phyloP scores from a whole-genome alignment of 2,113 vertebrate genomes.

The Aix galericulata region DNA sequence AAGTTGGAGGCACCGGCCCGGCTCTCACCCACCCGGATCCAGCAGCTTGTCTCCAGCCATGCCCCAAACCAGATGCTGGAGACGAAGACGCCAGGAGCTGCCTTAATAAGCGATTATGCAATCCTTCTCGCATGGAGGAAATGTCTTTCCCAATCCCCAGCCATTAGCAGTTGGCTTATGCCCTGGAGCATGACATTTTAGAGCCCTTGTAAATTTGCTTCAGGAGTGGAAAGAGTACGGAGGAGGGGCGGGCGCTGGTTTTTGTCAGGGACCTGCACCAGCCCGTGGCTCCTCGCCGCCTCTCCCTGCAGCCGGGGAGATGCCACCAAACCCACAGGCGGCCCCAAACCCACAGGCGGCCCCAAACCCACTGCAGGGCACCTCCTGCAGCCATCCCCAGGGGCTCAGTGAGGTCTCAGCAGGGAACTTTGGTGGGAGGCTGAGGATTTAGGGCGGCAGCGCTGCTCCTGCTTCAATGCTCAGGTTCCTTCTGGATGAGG shows the following conservation, averaged over 20 bases:
- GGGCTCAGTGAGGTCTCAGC: background rate
- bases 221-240: conserved; percentile 38
- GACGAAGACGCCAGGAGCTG: conserved; percentile 44
- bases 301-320: fast-evolving
- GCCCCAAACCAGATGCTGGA: conserved; percentile 54
- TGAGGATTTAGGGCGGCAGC: background rate
- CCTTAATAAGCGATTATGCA: conserved; percentile 59
- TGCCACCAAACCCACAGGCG: background rate
- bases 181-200: conserved; percentile 61
- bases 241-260: conserved; percentile 13
- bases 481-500: background rate
- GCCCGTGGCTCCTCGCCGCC: background rate
- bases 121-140: conserved; percentile 23
- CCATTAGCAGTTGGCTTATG: conserved; percentile 54
- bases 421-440: background rate
- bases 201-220: conserved; percentile 64
- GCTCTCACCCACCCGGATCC: background rate
- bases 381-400: background rate
- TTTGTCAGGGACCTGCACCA: background rate
- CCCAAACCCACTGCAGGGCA: background rate
- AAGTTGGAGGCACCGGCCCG: background rate
- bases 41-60: conserved; percentile 31
- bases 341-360: background rate
- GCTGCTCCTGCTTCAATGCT: background rate
- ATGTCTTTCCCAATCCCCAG: conserved; percentile 63